phyloP scores from a whole-genome alignment of 2,888 invertebrate species.

The Atrina japonica region DNA sequence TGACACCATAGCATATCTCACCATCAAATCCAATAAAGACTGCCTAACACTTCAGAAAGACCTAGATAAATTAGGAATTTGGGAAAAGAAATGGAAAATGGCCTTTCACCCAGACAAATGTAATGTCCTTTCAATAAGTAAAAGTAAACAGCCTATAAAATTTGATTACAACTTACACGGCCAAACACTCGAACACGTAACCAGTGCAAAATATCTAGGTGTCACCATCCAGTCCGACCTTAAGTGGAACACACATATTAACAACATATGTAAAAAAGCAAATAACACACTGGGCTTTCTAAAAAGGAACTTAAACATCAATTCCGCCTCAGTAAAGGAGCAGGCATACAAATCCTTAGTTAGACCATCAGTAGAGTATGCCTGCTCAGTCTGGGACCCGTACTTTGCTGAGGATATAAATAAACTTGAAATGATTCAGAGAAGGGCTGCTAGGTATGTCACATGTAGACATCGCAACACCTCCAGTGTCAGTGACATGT shows the following conservation, averaged over 20 bases:
- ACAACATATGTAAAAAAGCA: background rate
- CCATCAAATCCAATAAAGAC: slow-evolving; percentile 22
- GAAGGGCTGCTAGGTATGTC: background rate
- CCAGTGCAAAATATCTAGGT: slow-evolving; percentile 32
- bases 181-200: slow-evolving; percentile 25
- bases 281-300: slow-evolving; percentile 1
- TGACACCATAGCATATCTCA: slow-evolving; percentile 37
- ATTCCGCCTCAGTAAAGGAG: background rate
- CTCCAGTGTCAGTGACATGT: no score
- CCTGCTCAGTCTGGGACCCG: background rate
- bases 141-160: slow-evolving; percentile 13
- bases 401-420: background rate
- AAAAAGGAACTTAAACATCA: background rate
- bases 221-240: slow-evolving; percentile 20
- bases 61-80: slow-evolving; percentile 30
- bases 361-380: background rate
- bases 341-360: background rate
- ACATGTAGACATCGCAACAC: no score
- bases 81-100: slow-evolving; percentile 43
- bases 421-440: background rate
- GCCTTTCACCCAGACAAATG: slow-evolving; percentile 41
- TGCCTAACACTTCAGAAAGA: slow-evolving; percentile 33
- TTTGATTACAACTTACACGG: slow-evolving; percentile 31
- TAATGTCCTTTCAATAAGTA: slow-evolving; percentile 28
- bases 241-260: slow-evolving; percentile 13